phyloP scores from a whole-genome alignment of 2,113 vertebrate genomes.

The Daphoenositta chrysoptera region DNA sequence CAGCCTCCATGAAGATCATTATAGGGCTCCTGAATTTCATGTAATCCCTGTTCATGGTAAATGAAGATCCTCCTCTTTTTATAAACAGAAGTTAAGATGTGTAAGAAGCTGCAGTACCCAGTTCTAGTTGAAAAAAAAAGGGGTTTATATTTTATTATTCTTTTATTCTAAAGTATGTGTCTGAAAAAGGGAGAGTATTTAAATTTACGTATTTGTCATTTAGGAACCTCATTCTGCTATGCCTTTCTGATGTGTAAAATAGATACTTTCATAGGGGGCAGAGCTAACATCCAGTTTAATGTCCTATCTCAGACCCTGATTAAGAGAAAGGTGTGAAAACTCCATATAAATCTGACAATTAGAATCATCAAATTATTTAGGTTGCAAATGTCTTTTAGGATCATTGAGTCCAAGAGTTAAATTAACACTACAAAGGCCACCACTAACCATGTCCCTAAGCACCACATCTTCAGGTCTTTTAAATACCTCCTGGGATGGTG shows the following conservation, averaged over 20 bases:
- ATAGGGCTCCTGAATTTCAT: background rate
- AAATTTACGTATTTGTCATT: background rate
- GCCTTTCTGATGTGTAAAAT: background rate
- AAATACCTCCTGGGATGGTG: background rate
- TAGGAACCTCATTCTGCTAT: background rate
- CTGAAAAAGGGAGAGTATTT: background rate
- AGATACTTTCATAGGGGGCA: background rate
- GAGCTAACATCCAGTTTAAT: background rate
- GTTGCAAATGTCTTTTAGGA: background rate
- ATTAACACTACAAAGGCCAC: background rate
- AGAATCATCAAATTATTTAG: background rate
- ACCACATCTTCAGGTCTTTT: background rate
- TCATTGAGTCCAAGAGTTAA: background rate
- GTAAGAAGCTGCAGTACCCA: background rate
- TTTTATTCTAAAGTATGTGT: background rate
- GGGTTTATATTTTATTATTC: background rate
- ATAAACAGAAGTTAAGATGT: background rate
- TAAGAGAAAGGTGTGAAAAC: background rate
- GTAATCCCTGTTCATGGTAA: background rate
- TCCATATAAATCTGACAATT: background rate
- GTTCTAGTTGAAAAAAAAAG: background rate
- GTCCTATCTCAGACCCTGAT: background rate
- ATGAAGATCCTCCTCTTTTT: background rate
- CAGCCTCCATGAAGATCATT: rapidly evolving
- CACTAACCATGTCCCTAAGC: background rate